Conservation (phyloP, 2,113 vertebrate genomes). For the Pteronura brasiliensis region DNA sequence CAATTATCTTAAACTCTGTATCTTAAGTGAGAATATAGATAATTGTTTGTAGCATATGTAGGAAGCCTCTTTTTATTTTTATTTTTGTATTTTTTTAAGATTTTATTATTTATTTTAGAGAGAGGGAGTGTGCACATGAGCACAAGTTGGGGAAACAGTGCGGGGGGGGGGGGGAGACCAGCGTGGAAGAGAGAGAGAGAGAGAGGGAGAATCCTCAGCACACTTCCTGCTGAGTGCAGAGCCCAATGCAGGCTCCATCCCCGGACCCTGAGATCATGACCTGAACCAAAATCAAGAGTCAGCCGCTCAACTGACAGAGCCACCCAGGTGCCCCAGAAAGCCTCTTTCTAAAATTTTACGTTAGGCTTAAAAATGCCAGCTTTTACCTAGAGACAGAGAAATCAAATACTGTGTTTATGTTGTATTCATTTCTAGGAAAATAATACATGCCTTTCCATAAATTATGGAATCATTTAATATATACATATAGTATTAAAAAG, state of each 20-base stretch:
- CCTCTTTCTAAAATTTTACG: not conserved
- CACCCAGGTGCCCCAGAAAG: not conserved
- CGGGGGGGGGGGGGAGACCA: too few species aligned
- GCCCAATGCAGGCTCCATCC: not conserved
- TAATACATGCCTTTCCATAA: not conserved
- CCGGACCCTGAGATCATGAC: not conserved
- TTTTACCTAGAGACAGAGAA: conserved; percentile 12
- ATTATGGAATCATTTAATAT: not conserved
- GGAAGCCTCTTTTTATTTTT: not conserved
- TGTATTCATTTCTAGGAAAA: not conserved
- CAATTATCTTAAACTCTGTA: not conserved
- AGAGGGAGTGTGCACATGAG: not conserved
- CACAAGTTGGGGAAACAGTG: not conserved
- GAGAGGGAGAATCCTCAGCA: not conserved
- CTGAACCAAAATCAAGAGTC: not conserved
- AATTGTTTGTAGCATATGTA: not conserved
- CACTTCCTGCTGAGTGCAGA: not conserved
- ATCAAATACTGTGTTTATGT: conserved; percentile 23
- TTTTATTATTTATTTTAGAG: not conserved
- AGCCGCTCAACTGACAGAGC: not conserved
- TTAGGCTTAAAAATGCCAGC: not conserved
- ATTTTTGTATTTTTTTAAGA: not conserved
- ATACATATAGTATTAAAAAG: not conserved
- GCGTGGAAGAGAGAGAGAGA: too few species aligned
- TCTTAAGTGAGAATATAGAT: not conserved